These are phyloP conservation scores for Calephelis virginiensis DNA, from an alignment of 1,140 invertebrate genomes.

Conservation along the genomic window DNA sequence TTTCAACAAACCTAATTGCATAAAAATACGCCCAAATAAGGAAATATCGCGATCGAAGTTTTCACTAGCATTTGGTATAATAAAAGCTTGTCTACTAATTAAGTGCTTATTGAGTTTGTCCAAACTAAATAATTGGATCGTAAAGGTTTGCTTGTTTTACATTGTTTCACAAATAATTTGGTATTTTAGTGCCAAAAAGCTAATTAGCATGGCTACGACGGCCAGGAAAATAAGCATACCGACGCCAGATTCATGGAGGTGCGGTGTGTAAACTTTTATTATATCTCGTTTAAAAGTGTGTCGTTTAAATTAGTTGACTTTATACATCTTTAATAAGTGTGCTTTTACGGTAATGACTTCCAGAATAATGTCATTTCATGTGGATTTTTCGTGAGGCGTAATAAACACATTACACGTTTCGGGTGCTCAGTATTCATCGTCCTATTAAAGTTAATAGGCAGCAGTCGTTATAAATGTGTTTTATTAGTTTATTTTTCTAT, in stretches of 20 bases:
- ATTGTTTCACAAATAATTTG: conserved; percentile 51
- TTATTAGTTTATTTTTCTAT: too few species aligned
- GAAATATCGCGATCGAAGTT: too few species aligned
- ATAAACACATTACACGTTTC: too few species aligned
- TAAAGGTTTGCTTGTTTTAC: conserved; percentile 20
- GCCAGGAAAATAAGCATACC: conserved; percentile 53
- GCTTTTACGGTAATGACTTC: conserved; percentile 31
- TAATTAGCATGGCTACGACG: conserved; percentile 60
- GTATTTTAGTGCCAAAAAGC: conserved; percentile 64
- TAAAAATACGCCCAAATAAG: too few species aligned
- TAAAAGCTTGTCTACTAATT: neutral
- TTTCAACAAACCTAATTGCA: too few species aligned
- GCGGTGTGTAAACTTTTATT: conserved; percentile 64
- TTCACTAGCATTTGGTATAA: too few species aligned
- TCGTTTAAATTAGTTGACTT: conserved; percentile 61
- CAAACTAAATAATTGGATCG: conserved; percentile 11
- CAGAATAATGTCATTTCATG: neutral
- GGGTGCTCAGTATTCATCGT: too few species aligned
- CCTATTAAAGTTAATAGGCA: too few species aligned
- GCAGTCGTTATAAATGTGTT: too few species aligned
- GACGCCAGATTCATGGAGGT: conserved; percentile 59
- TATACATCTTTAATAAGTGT: conserved; percentile 23
- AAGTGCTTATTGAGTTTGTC: conserved; percentile 1
- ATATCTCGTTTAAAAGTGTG: conserved; percentile 56
- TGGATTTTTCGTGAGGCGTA: too few species aligned